phyloP scores from a whole-genome alignment of 2,113 vertebrate species.

The Xenopus tropicalis region DNA sequence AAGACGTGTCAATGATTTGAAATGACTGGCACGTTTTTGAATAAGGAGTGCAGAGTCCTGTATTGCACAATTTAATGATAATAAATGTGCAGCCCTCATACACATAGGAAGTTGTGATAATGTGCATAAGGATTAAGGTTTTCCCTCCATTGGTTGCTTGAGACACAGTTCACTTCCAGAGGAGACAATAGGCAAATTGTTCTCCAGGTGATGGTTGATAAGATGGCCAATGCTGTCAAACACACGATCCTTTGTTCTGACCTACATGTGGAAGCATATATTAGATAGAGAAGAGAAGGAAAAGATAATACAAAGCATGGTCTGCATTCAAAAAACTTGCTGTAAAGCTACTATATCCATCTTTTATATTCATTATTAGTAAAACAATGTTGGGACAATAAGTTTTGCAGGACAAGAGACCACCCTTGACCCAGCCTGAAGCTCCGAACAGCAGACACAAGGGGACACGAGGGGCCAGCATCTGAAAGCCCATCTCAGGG shows the following conservation, averaged over 20 bases:
- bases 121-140: constrained; percentile 65
- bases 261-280: constrained; percentile 57
- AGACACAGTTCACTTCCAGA: constrained; percentile 94
- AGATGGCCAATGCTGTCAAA: constrained; percentile 97
- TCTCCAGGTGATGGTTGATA: constrained; percentile 91
- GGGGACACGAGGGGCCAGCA: no score
- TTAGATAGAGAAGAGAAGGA: constrained; percentile 45
- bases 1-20: constrained; percentile 46
- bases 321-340: not conserved
- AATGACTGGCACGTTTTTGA: constrained; percentile 43
- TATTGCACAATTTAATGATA: constrained; percentile 30
- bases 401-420: no score
- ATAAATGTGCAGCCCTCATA: constrained; percentile 41
- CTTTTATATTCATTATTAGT: no score
- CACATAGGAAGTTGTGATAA: constrained; percentile 28
- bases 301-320: not conserved
- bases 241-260: constrained; percentile 92
- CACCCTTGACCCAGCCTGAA: no score
- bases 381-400: no score
- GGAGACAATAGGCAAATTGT: constrained; percentile 91
- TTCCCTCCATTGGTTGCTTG: constrained; percentile 84
- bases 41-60: constrained; percentile 39
- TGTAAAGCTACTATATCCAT: no score
- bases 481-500: no score
- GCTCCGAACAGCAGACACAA: no score